Base-by-base conservation (phyloP, 2,888 invertebrate species). In the Cynaeus angustus region DNA sequence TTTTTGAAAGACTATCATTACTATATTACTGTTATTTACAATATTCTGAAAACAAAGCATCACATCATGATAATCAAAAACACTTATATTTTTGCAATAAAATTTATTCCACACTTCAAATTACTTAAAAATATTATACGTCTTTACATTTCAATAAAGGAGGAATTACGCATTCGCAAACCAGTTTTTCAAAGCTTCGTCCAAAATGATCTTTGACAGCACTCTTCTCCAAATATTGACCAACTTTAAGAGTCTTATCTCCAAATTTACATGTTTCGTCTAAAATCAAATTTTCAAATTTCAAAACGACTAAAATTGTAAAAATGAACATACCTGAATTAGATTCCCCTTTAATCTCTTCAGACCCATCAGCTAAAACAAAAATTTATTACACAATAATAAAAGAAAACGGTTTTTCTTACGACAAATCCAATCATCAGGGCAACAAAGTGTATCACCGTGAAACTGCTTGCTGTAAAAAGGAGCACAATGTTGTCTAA, bases 371-470 rank as follows among this genome's bases (percentile, higher is more conserved):
- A 41, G 50, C 58, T 65, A 4, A 58, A 41, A 43, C 14, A 52
- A 10, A 26, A 7, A 59, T 6, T 46, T 13, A 16, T 12, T 13
- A 43, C 16, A 69, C 62, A 28, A 66, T n/a, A 62, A 64, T 43
- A n/a, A 16, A 46, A 12, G 12, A 13, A 53, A 45, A 33, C 41
- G 8, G 1, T 16, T 16, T 10, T 12, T 28, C 71, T 67, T 55
- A 65, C 65, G 30, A 55, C 65, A 65, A 61, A 75, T 66, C 73
- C 74, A 73, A 9, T 38, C 55, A 9, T 45, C 8, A 1, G 72
- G 72, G 30, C 72, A 74, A 62, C 73, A 74, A n/a, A 62, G 12
- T 26, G 16, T 28, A 3, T 58, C 9, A n/a, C 5, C 8, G 46
- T 58, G 46, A 7, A 50, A 43, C 1, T 37, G 1, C 3, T 55